Evolutionary conservation across 2,797 vertebrate genomes (phyloP), one percentile per base, ranked within the genome.

Genomic region (Urophycis tenuis): DNA sequence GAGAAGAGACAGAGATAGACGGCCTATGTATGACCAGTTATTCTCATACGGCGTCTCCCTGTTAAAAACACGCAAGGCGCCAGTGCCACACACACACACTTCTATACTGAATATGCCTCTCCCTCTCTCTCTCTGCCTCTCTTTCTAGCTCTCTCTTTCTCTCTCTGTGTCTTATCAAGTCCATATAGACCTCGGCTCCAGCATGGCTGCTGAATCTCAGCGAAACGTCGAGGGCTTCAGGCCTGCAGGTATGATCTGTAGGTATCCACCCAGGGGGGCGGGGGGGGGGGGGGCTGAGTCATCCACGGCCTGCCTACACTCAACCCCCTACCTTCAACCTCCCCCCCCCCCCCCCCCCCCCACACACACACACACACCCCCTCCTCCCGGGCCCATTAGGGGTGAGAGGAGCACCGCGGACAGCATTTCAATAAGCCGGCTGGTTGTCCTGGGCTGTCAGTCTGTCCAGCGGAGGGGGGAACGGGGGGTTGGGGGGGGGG

Each of bases 371-470:
- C n/a, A n/a, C n/a, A n/a, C n/a, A n/a, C n/a, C n/a, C n/a, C n/a
- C n/a, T 33, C 69, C 17, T 71, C 30, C 30, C 86, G 81, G 81
- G 81, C 85, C 87, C 88, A 86, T 89, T 90, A 89, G 88, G 83
- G 81, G 83, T 81, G 83, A 84, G 60, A 86, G 85, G 86, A 89
- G 87, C 86, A 71, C 85, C 67, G 79, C 76, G 87, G 84, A 83
- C 87, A 84, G 89, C 89, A 91, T 90, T 88, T 89, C 88, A 91
- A 91, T 89, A 86, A 91, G 87, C 80, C 60, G 73, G 72, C 85
- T 81, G 82, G 73, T 82, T 85, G 84, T 81, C 83, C 67, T 33
- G 39, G 39, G 39, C 82, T 80, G 79, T 81, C 85, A 76, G 85
- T 89, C 84, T 72, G 41, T 84, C 15, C 5, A 39, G 29, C 75